Conservation (phyloP, 2,797 vertebrate genomes). For the Xyrichtys novacula region DNA sequence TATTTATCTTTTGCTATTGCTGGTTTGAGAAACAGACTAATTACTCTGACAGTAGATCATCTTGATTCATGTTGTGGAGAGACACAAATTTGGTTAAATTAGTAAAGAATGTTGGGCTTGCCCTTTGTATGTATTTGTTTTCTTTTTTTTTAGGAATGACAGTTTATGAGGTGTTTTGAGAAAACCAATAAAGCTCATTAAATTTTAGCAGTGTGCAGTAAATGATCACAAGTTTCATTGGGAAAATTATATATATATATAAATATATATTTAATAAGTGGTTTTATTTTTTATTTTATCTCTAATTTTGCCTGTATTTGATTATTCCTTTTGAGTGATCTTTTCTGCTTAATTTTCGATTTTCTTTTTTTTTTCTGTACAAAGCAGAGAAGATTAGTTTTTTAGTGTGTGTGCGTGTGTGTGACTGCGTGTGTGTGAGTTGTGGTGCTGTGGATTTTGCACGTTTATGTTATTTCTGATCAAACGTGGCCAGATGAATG, state of each 20-base stretch:
- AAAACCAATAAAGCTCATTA: conserved; percentile 72
- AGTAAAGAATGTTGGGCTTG: conserved; percentile 76
- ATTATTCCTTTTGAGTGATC: conserved; percentile 72
- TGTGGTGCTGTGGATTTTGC: conserved; percentile 85
- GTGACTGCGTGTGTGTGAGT: conserved; percentile 58
- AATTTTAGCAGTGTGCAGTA: conserved; percentile 81
- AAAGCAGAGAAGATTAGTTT: conserved; percentile 82
- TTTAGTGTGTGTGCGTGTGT: conserved; percentile 73
- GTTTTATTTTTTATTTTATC: conserved; percentile 74
- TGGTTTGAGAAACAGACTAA: conserved; percentile 78
- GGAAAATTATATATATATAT: conserved; percentile 68
- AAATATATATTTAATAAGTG: conserved; percentile 79
- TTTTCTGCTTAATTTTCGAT: conserved; percentile 79
- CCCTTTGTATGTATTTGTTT: conserved; percentile 68
- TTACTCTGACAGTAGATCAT: conserved; percentile 72
- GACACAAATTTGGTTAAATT: conserved; percentile 72
- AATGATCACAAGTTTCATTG: conserved; percentile 75
- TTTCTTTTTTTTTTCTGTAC: conserved; percentile 69
- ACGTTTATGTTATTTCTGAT: conserved; percentile 79
- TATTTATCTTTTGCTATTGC: conserved; percentile 85
- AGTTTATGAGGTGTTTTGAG: conserved; percentile 73
- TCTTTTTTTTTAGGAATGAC: conserved; percentile 67
- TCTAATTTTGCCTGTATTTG: conserved; percentile 77
- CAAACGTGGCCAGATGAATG: conserved; percentile 67
- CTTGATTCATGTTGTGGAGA: conserved; percentile 76